phyloP scores from a whole-genome alignment of 2,113 vertebrate species.

The Actenoides lindsayi region DNA sequence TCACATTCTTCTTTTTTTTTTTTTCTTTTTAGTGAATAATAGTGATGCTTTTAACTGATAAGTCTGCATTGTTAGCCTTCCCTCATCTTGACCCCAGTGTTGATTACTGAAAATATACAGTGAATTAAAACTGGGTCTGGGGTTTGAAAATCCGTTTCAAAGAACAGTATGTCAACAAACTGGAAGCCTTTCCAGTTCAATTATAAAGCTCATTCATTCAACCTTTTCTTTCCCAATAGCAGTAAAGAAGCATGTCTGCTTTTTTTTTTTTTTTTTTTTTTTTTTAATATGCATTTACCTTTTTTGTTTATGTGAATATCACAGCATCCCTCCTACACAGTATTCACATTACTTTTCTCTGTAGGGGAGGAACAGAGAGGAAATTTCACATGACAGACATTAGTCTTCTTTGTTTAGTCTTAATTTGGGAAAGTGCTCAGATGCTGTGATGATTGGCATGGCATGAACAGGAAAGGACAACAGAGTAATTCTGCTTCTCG shows the following conservation, averaged over 20 bases:
- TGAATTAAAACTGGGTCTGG: not conserved
- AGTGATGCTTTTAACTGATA: not conserved
- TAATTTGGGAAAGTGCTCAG: slow-evolving; percentile 13
- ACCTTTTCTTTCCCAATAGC: not conserved
- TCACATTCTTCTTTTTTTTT: not conserved
- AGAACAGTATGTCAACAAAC: not conserved
- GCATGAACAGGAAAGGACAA: not conserved
- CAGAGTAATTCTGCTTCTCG: not conserved
- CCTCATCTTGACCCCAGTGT: not conserved
- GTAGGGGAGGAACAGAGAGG: not conserved
- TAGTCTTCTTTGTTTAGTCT: slow-evolving; percentile 17
- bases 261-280: not conserved
- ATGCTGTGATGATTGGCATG: slow-evolving; percentile 20
- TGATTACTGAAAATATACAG: not conserved
- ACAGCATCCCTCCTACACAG: not conserved
- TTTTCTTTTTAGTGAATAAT: not conserved
- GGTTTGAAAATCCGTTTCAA: slow-evolving; percentile 4
- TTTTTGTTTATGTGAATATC: not conserved
- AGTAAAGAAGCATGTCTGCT: not conserved
- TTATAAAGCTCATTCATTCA: slow-evolving; percentile 8
- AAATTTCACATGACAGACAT: slow-evolving; percentile 11
- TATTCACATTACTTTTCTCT: not conserved
- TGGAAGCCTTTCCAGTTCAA: not conserved
- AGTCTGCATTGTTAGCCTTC: not conserved
- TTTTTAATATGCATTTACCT: not conserved